Evolutionary conservation across 2,888 invertebrate species (phyloP), one percentile per base, ranked within the genome.

Genomic region (Melieria crassipennis): DNA sequence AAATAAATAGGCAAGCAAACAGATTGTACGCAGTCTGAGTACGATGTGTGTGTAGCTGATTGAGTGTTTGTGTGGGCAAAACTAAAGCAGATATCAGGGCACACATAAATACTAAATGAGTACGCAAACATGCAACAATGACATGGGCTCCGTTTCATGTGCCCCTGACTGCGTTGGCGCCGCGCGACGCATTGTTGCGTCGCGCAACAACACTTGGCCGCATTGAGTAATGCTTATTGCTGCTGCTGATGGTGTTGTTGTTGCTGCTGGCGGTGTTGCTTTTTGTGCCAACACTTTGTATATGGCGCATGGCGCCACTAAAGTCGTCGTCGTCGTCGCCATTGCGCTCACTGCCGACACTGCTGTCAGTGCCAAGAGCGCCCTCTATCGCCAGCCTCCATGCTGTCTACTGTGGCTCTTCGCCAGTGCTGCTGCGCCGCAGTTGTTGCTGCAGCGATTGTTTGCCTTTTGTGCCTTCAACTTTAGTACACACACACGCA

Each of bases 81-180:
- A 61, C 65, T 70, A 61, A 70, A 66, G 75, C 74, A 80, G 80
- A 79, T 80, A 80, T 80, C 78, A 80, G 75, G 79, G 76, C 30
- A 30, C 30, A 30, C 75, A 81, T 79, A 81, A 81, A 80, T 81
- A 81, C 75, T 79, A 77, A 78, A 80, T 80, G 79, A 80, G 71
- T 76, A 74, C 70, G 74, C 70, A 70, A 65, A 65, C 61, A 55
- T 52, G 43, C 30, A 30, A 30, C 30, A 30, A 30, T 30, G 30
- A 30, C 30, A 30, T 30, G 30, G 30, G 30, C 30, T 30, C 30
- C 30, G 30, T 30, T 30, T 30, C 30, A 30, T 30, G 30, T 30
- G 30, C 30, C 30, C 30, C 30, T 30, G 30, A 30, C 30, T 30
- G 30, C 3, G 30, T 30, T 30, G 30, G 1, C 2, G 30, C 30